Evolutionary conservation across 1,140 invertebrate genomes (phyloP).

Genomic region (Lasioglossum albipes): DNA sequence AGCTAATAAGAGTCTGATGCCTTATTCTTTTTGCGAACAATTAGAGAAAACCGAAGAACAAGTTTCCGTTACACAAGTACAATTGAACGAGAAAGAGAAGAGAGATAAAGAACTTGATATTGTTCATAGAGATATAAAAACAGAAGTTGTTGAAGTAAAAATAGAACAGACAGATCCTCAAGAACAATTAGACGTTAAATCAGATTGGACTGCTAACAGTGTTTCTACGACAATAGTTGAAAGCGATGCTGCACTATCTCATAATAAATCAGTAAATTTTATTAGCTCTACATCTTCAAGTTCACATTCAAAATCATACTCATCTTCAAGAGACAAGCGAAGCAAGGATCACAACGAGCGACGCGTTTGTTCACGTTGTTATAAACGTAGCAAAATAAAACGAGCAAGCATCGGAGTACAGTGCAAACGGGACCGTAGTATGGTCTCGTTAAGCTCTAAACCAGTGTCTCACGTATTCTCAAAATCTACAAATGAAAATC

Average conservation of each 20-base stretch:
- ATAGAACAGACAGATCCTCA: conserved; percentile 30
- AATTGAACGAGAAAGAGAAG: conserved; percentile 19
- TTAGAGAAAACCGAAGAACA: conserved; percentile 54
- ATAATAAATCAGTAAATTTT: conserved; percentile 50
- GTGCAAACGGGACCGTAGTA: conserved; percentile 78
- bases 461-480: conserved; percentile 55
- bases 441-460: conserved; percentile 69
- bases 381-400: conserved; percentile 83
- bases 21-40: conserved; percentile 51
- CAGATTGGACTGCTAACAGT: conserved; percentile 22
- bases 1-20: conserved; percentile 49
- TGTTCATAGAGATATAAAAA: conserved; percentile 23
- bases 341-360: conserved; percentile 74
- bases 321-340: conserved; percentile 71
- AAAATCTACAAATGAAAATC: conserved; percentile 69
- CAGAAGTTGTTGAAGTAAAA: conserved; percentile 46
- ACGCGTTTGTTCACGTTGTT: conserved; percentile 82
- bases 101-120: conserved; percentile 6
- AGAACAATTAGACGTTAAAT: conserved; percentile 41
- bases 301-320: conserved; percentile 57
- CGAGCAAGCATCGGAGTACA: conserved; percentile 84
- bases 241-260: background rate
- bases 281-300: conserved; percentile 43
- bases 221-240: background rate
- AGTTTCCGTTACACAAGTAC: conserved; percentile 37